A percentile compares a stretch with the other conserved stretches of the same genome.
These are phyloP conservation scores for Eufriesea mexicana DNA, from an alignment of 1,140 invertebrate species.

Conservation along the genomic window DNA sequence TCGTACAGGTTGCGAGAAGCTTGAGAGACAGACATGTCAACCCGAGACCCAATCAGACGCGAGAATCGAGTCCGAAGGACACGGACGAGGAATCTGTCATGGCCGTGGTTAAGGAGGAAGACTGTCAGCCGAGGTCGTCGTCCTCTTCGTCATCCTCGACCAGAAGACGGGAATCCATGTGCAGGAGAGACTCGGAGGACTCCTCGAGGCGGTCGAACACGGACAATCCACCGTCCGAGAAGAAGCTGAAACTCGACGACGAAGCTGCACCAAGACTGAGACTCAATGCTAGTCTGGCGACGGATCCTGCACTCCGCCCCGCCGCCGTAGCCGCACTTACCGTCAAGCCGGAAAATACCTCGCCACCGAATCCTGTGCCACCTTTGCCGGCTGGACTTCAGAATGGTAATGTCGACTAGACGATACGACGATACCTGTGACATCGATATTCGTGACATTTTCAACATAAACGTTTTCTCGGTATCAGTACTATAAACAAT, in stretches of 20 bases:
- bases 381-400: slow-evolving; percentile 75
- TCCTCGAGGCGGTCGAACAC: slow-evolving; percentile 60
- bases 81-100: slow-evolving; percentile 68
- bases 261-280: slow-evolving; percentile 86
- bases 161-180: slow-evolving; percentile 61
- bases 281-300: slow-evolving; percentile 89
- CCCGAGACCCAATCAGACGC: slow-evolving; percentile 66
- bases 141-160: slow-evolving; percentile 54
- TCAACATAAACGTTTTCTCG: too few relatives aligned
- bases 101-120: slow-evolving; percentile 71
- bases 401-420: slow-evolving; percentile 76
- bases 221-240: slow-evolving; percentile 68
- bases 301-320: slow-evolving; percentile 90
- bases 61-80: slow-evolving; percentile 77
- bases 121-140: slow-evolving; percentile 59
- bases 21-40: slow-evolving; percentile 68
- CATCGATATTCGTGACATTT: too few relatives aligned
- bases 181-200: slow-evolving; percentile 73
- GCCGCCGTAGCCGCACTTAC: slow-evolving; percentile 79
- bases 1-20: slow-evolving; percentile 66
- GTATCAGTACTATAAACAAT: too few relatives aligned
- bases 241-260: slow-evolving; percentile 76
- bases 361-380: slow-evolving; percentile 74
- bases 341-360: slow-evolving; percentile 76
- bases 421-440: too few relatives aligned